Percentiles rank a stretch among this genome's conserved stretches.
Conservation (phyloP, 2,113 vertebrate genomes). For the Tyrannus savana region DNA sequence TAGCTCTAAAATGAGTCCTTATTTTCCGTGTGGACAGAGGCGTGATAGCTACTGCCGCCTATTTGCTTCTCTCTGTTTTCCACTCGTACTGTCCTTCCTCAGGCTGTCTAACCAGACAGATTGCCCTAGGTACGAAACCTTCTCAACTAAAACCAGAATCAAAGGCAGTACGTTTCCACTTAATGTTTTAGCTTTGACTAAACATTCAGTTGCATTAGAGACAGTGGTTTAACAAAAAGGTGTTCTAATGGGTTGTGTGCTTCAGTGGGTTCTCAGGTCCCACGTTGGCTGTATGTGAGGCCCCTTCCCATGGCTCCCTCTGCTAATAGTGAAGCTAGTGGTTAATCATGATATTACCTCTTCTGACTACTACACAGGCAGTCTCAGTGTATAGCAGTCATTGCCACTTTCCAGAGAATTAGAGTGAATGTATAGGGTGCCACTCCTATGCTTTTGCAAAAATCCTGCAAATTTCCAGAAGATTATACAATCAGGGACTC, state of each 20-base stretch:
- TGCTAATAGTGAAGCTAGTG: neutral
- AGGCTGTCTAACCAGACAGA: neutral
- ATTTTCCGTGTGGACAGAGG: rapidly evolving
- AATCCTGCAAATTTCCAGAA: neutral
- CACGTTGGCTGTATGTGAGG: neutral
- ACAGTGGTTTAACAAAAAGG: neutral
- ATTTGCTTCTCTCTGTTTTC: neutral
- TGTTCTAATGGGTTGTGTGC: neutral
- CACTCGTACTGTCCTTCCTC: neutral
- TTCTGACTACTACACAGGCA: neutral
- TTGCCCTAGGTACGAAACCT: neutral
- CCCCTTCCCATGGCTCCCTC: neutral
- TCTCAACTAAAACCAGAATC: neutral
- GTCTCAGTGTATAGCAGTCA: neutral
- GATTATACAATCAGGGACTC: neutral
- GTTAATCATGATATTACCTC: neutral
- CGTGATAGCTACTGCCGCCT: neutral
- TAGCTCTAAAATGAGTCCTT: neutral
- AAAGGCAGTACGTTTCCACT: neutral
- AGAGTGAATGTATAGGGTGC: neutral
- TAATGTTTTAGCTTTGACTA: neutral
- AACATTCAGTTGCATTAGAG: neutral
- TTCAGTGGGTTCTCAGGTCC: neutral
- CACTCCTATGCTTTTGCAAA: neutral
- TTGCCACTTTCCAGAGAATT: neutral